Conservation (phyloP, 2,888 invertebrate genomes). For the Ischnus inquisitorius region DNA sequence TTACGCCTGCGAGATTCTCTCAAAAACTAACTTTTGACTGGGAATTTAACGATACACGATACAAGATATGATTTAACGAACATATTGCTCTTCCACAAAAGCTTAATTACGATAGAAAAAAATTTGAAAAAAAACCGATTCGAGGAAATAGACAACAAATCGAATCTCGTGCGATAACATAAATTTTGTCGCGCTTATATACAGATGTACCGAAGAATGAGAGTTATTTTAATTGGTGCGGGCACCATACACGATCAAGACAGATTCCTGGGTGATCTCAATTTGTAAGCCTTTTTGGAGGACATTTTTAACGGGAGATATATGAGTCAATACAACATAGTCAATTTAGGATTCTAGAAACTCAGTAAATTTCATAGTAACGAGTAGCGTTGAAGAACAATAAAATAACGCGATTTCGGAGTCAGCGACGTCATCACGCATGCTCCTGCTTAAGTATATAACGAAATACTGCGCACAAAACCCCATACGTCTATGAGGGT, state of each 20-base stretch:
- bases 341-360: constrained; percentile 71
- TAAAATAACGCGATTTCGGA: constrained; percentile 29
- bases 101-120: constrained; percentile 33
- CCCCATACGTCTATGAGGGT: constrained; percentile 67
- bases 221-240: constrained; percentile 62
- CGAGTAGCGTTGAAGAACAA: constrained; percentile 22
- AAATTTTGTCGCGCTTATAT: constrained; percentile 28
- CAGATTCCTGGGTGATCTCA: constrained; percentile 39
- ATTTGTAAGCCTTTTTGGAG: constrained; percentile 69
- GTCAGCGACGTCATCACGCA: constrained; percentile 36
- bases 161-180: constrained; percentile 36
- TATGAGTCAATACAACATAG: constrained; percentile 73
- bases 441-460: constrained; percentile 67
- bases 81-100: constrained; percentile 1
- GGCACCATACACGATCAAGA: constrained; percentile 9
- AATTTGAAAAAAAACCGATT: constrained; percentile 6
- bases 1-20: too few species aligned
- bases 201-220: constrained; percentile 48
- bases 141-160: constrained; percentile 36
- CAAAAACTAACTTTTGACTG: not conserved
- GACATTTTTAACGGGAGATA: constrained; percentile 65
- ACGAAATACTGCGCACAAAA: constrained; percentile 80
- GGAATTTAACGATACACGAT: not conserved
- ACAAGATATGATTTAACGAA: constrained; percentile 11
- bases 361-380: constrained; percentile 48